Evolutionary conservation across 2,888 invertebrate genomes (phyloP), one percentile per base, ranked within the genome.

Genomic region (Exocentrus adspersus): DNA sequence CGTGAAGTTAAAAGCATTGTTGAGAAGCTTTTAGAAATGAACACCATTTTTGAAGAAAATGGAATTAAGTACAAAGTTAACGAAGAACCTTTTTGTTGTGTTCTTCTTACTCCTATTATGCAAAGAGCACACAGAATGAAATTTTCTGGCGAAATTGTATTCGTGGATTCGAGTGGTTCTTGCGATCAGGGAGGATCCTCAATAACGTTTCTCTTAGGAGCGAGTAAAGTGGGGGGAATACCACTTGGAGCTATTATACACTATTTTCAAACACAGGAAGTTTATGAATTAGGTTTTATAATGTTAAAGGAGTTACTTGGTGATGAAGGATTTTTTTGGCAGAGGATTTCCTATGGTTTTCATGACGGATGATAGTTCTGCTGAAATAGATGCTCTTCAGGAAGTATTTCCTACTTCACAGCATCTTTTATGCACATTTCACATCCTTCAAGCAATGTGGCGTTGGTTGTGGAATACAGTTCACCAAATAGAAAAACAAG

Each of bases 91-190:
- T 51, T 67, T 58, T 52, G 60, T 12, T 56, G 59, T n/a, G 51
- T 62, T 24, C 24, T 43, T 16, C 9, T 43, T 12, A 70, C 70
- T n/a, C 62, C 60, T 37, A 50, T 67, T 50, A 70, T 70, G 69
- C 20, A 58, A 48, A 45, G 54, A 30, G 64, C 66, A 7, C 58
- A 60, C 45, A 14, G 9, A 10, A 24, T 32, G 24, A 21, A 20
- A 7, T 48, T 60, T 61, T 41, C 50, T 16, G 16, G 53, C n/a
- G 65, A 64, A 61, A 59, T 67, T 6, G 60, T 56, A 21, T 70
- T 69, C 50, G 58, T 69, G 16, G 68, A 70, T 61, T 66, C 66
- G 2, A 70, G 62, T 37, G 68, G 68, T 43, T 65, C 61, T 24
- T 65, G 65, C 21, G 68, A 70, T 37, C 50, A 60, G 21, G 58